phyloP scores from a whole-genome alignment of 2,888 invertebrate species.

The Drosophila kuntzei region DNA sequence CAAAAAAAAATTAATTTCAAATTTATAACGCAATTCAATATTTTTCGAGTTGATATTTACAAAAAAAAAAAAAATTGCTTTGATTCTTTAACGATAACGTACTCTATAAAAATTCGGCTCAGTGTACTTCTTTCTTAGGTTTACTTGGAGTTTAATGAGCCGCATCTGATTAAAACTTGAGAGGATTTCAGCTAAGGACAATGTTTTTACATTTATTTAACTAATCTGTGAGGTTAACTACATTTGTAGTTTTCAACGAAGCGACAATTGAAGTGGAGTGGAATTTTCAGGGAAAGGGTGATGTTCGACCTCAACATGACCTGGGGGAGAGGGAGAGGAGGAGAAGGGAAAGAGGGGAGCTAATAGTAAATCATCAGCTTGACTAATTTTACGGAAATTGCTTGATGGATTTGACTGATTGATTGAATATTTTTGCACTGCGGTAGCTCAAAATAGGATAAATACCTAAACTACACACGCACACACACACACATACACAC shows the following conservation, averaged over 20 bases:
- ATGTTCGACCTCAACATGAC: conserved; percentile 25
- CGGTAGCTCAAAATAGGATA: conserved; percentile 25
- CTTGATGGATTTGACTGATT: conserved; percentile 77
- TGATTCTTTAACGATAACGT: too few relatives aligned
- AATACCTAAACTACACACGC: background rate
- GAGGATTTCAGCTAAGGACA: background rate
- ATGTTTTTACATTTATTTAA: conserved; percentile 31
- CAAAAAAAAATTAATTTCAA: too few relatives aligned
- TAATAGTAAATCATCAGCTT: conserved; percentile 58
- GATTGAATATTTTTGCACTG: conserved; percentile 67
- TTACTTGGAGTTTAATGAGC: conserved; percentile 32
- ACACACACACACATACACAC: too few relatives aligned
- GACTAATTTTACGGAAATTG: conserved; percentile 74
- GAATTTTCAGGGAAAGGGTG: background rate
- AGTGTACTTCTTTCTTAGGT: conserved; percentile 25
- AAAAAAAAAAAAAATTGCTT: too few relatives aligned
- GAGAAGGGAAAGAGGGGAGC: background rate
- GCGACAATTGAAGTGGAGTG: background rate
- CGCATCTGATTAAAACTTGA: conserved; percentile 42
- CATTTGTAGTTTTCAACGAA: conserved; percentile 17
- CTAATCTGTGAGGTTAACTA: conserved; percentile 10
- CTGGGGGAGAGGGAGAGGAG: conserved; percentile 1
- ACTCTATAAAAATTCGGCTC: background rate
- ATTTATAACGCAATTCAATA: too few relatives aligned
- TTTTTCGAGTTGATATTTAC: too few relatives aligned